phyloP scores from a whole-genome alignment of 2,113 vertebrate species.

The Lasiurus cinereus region DNA sequence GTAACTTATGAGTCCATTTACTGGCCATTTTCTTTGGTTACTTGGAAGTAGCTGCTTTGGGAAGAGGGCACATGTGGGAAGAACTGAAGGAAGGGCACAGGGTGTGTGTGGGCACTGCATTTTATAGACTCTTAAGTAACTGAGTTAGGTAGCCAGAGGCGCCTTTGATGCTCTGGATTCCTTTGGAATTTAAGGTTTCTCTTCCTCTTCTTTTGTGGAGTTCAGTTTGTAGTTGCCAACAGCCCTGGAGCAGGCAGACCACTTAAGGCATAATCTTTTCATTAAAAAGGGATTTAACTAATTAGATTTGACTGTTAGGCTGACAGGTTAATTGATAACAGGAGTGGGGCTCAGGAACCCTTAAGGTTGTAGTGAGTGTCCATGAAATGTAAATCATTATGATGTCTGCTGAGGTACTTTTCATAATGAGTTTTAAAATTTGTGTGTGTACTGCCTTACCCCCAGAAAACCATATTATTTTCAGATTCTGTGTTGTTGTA shows the following conservation, averaged over 20 bases:
- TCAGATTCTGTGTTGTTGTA: not conserved
- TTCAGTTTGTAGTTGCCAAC: conserved; percentile 60
- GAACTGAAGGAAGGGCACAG: not conserved
- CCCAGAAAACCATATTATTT: not conserved
- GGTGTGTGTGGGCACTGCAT: not conserved
- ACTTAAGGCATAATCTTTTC: conserved; percentile 85
- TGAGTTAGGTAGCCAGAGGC: not conserved
- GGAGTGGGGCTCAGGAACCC: conserved; percentile 75
- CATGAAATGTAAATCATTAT: conserved; percentile 69
- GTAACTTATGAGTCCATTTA: not conserved
- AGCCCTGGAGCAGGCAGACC: conserved; percentile 78
- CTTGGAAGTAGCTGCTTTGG: conserved; percentile 7
- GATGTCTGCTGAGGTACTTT: conserved; percentile 59
- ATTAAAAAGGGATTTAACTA: conserved; percentile 86
- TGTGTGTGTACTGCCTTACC: not conserved
- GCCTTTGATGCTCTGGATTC: conserved; percentile 64
- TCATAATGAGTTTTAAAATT: not conserved
- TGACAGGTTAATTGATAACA: conserved; percentile 86
- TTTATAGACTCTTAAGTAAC: not conserved
- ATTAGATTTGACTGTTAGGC: conserved; percentile 78
- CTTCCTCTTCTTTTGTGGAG: conserved; percentile 31
- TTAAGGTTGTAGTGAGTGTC: conserved; percentile 74
- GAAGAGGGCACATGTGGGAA: not conserved
- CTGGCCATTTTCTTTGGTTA: not conserved
- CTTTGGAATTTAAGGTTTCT: conserved; percentile 66